Conservation (phyloP, 1,140 invertebrate genomes). For the Papilio polytes region DNA sequence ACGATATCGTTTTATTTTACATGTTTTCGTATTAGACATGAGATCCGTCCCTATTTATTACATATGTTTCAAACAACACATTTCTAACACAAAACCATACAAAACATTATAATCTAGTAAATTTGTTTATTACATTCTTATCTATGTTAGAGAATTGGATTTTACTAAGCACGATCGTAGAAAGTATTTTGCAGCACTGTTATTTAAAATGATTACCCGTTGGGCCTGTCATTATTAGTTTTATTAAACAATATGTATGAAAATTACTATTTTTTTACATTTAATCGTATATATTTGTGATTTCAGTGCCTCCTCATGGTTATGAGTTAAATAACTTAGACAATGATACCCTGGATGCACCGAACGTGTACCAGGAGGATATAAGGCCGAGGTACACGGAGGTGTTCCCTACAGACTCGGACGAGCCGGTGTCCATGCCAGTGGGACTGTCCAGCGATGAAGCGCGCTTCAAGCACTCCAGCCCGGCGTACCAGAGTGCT, state of each 20-base stretch:
- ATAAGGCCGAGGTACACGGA: conserved; percentile 63
- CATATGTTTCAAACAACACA: background rate
- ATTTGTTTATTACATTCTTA: background rate
- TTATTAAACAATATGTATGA: background rate
- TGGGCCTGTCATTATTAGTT: background rate
- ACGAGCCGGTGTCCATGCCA: conserved; percentile 82
- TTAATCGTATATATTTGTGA: conserved; percentile 17
- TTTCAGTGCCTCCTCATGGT: conserved; percentile 85
- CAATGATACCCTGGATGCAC: conserved; percentile 85
- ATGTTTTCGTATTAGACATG: background rate
- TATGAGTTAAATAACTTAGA: conserved; percentile 86
- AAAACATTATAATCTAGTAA: background rate
- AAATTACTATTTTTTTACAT: background rate
- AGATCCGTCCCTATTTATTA: background rate
- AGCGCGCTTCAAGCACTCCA: conserved; percentile 87
- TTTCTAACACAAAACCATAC: background rate
- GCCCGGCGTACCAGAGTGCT: conserved; percentile 89
- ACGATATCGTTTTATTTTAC: background rate
- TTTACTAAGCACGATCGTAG: background rate
- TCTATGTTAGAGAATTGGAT: background rate
- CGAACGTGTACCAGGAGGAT: conserved; percentile 83
- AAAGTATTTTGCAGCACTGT: background rate
- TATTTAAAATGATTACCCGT: background rate
- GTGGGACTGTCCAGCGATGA: conserved; percentile 78
- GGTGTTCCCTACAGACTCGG: conserved; percentile 70